Evolutionary conservation across 2,113 vertebrate species (phyloP).

Genomic region (Cochlearius cochlearius): DNA sequence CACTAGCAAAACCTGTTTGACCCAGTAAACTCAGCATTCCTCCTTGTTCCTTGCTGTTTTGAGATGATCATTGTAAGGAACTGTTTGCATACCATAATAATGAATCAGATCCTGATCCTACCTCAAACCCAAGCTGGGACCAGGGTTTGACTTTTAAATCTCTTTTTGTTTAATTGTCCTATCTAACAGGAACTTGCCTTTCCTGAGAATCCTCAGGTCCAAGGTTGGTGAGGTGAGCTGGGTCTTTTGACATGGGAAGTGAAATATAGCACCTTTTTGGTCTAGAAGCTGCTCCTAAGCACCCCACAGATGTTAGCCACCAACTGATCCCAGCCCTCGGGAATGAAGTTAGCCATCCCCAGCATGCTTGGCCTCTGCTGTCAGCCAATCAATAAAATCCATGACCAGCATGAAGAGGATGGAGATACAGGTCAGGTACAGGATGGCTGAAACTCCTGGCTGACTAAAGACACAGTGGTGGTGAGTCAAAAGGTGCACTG

Average conservation of each 20-base stretch:
- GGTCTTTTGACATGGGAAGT: neutral
- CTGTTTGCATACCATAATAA: neutral
- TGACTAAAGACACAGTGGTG: neutral
- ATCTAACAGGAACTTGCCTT: neutral
- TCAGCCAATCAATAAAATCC: neutral
- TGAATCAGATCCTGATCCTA: neutral
- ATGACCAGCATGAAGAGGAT: neutral
- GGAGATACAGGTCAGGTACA: neutral
- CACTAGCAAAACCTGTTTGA: neutral
- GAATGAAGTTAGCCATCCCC: neutral
- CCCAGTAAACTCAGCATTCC: neutral
- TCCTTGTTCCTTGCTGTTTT: neutral
- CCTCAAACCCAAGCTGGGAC: neutral
- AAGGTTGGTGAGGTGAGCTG: neutral
- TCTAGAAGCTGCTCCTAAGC: neutral
- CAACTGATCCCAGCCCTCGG: neutral
- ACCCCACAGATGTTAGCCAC: neutral
- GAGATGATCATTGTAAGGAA: neutral
- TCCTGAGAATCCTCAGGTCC: neutral
- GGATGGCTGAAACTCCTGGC: neutral
- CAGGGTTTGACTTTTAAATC: neutral
- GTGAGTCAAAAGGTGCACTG: neutral
- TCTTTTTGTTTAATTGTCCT: neutral
- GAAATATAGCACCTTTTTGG: neutral
- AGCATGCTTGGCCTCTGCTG: neutral